Conservation (phyloP, 2,113 vertebrate species). For the Larimichthys polyactis region DNA sequence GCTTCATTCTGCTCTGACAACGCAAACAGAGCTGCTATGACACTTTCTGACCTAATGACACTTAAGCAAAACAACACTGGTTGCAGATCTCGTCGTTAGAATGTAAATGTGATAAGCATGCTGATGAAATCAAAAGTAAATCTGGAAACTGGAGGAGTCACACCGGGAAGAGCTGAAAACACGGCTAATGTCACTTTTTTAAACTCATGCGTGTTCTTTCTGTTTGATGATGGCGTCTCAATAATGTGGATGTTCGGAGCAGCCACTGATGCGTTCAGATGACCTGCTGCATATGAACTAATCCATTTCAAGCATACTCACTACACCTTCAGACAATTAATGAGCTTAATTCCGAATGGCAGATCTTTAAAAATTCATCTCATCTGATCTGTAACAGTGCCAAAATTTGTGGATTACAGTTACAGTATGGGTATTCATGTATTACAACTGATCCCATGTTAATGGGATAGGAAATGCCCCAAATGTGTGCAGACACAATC, state of each 20-base stretch:
- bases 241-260: neutral
- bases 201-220: neutral
- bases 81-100: constrained; percentile 7
- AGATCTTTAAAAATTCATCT: neutral
- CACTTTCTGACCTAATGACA: constrained; percentile 31
- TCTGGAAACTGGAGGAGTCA: constrained; percentile 37
- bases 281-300: neutral
- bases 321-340: neutral
- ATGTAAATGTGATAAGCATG: constrained; percentile 34
- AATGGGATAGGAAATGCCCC: neutral
- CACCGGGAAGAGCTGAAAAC: neutral
- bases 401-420: neutral
- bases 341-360: neutral
- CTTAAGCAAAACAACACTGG: constrained; percentile 27
- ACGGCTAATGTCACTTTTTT: neutral
- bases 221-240: neutral
- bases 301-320: neutral
- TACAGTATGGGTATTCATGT: neutral
- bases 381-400: neutral
- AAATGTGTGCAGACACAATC: neutral
- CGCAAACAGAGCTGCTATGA: constrained; percentile 59
- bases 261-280: neutral
- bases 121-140: constrained; percentile 11
- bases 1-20: constrained; percentile 38
- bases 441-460: neutral